Evolutionary conservation across 2,113 vertebrate genomes (phyloP).

Genomic region (Lagopus leucura): DNA sequence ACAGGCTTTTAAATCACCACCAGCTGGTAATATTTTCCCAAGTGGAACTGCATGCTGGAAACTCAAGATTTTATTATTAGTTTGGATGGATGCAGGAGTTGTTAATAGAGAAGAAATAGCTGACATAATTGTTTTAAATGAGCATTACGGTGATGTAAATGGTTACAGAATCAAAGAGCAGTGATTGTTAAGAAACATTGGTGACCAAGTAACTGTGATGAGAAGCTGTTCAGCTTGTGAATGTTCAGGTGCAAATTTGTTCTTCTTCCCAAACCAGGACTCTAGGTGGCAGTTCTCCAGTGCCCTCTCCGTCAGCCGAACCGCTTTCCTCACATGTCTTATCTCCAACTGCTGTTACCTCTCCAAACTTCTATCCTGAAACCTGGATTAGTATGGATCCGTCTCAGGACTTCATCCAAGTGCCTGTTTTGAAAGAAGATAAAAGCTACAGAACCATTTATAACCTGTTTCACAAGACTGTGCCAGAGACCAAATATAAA

Average conservation of each 20-base stretch:
- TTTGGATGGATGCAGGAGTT: not conserved
- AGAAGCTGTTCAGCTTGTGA: not conserved
- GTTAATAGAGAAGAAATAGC: not conserved
- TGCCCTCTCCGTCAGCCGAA: conserved; percentile 71
- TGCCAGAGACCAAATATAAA: conserved; percentile 96
- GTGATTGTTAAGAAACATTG: fast-evolving
- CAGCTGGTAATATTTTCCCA: not conserved
- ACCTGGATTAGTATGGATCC: conserved; percentile 95
- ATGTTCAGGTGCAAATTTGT: not conserved
- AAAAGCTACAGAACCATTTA: conserved; percentile 98
- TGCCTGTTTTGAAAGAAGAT: conserved; percentile 94
- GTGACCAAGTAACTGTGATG: not conserved
- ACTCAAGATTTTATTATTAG: not conserved
- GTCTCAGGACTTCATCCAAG: conserved; percentile 96
- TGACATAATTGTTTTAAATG: not conserved
- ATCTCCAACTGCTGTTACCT: conserved; percentile 82
- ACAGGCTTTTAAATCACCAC: not conserved
- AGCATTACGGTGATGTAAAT: not conserved
- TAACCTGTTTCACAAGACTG: conserved; percentile 98
- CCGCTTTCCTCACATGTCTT: conserved; percentile 69
- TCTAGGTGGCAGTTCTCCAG: conserved; percentile 81
- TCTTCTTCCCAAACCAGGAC: conserved; percentile 77
- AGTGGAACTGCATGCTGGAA: not conserved
- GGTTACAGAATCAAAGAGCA: not conserved
- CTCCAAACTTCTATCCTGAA: conserved; percentile 91